Evolutionary conservation across 2,797 vertebrate species (phyloP), one percentile per base, ranked within the genome.

Genomic region (Enteromius thamalakanensis): DNA sequence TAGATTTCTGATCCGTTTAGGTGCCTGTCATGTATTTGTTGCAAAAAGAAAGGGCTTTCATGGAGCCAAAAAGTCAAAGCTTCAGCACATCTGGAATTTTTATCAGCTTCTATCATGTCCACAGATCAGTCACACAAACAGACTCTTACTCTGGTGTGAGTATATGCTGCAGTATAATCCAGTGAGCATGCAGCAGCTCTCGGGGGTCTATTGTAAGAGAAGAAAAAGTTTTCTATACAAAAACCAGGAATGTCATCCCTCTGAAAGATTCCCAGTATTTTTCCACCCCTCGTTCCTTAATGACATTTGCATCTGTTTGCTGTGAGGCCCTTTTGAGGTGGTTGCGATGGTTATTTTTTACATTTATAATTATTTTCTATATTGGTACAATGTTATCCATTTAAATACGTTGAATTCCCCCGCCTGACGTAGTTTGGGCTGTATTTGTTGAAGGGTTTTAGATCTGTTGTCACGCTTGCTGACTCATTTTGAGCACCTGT

Each of bases 11-110:
- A 21, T 53, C 29, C 9, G 12, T 74, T 74, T 74, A 53, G 17
- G 26, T 72, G 26, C 0, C 19, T 55, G 17, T 37, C 51, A 23
- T 40, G 37, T 42, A 23, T 62, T 77, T 47, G 34, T 42, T 60
- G 40, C 40, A 32, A 62, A 62, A 77, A 37, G n/a, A 10, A 12
- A 60, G 14, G 23, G 51, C 23, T 68, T 26, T 32, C 23, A 32
- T 23, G 4, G 14, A 29, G 60, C 6, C 55, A 78, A 70, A 76
- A 45, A 47, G 12, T 34, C n/a, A 64, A 51, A 65, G 45, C 14
- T n/a, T 42, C 84, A 65, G n/a, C 58, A 34, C 32, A 51, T 81
- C 64, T 77, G 64, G 70, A 81, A 64, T 70, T 47, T 64, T 80
- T 11, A 76, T 76, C 40, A 29, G 68, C 55, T 65, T 21, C 68